Percentiles rank a stretch among this genome's conserved stretches.
phyloP scores from a whole-genome alignment of 2,888 invertebrate genomes.

The Gastrophysa polygoni region DNA sequence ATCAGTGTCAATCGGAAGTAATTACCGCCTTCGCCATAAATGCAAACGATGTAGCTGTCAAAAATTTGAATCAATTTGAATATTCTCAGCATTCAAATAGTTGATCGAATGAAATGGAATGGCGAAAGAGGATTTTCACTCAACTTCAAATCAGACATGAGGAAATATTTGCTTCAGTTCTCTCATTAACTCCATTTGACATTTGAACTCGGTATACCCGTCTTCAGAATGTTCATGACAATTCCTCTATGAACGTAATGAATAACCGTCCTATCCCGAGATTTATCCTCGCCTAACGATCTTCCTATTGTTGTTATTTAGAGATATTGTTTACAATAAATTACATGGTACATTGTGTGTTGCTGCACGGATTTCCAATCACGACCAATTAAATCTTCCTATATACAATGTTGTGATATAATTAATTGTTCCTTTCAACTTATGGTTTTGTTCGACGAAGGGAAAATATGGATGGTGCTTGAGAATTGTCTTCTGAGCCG shows the following conservation, averaged over 20 bases:
- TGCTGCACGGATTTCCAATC: conserved; percentile 54
- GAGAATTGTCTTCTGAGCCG: too few relatives aligned
- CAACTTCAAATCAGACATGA: too few relatives aligned
- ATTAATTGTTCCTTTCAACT: conserved; percentile 56
- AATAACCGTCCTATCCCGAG: conserved; percentile 44
- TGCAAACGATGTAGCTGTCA: too few relatives aligned
- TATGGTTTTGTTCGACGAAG: conserved; percentile 38
- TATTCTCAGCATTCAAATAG: too few relatives aligned
- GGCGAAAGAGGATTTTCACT: too few relatives aligned
- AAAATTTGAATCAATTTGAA: too few relatives aligned
- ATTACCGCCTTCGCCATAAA: too few relatives aligned
- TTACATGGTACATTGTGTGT: conserved; percentile 55
- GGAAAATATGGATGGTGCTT: conserved; percentile 2
- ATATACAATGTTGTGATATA: conserved; percentile 55
- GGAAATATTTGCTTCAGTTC: not conserved
- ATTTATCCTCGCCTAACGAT: conserved; percentile 52
- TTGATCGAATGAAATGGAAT: too few relatives aligned
- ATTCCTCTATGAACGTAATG: conserved; percentile 37
- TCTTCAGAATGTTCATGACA: conserved; percentile 12
- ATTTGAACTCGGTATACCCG: not conserved
- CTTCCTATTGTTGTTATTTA: conserved; percentile 56
- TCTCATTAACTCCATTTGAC: not conserved
- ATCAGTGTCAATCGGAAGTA: too few relatives aligned
- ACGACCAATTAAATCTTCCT: conserved; percentile 57
- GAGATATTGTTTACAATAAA: conserved; percentile 57